Evolutionary conservation across 2,888 invertebrate species (phyloP).

Genomic region (Orchesella flavescens): DNA sequence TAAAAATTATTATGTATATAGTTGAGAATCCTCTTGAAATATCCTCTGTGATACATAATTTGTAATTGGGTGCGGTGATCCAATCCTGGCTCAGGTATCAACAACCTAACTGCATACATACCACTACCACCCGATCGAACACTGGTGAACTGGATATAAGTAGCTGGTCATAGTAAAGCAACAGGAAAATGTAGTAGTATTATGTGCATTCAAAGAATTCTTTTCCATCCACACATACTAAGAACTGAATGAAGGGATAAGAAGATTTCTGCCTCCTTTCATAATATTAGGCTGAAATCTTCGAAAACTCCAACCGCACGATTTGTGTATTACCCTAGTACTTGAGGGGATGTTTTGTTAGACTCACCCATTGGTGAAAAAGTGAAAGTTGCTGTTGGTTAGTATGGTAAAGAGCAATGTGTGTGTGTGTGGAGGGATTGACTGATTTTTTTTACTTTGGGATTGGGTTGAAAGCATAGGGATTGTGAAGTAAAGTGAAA

Average conservation of each 20-base stretch:
- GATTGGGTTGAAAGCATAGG: slow-evolving; percentile 18
- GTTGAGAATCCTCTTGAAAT: no score
- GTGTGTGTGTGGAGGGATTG: neutral
- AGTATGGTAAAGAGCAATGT: no score
- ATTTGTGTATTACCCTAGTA: no score
- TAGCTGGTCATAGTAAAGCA: no score
- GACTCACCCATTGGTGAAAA: neutral
- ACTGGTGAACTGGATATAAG: no score
- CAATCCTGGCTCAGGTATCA: no score
- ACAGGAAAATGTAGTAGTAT: no score
- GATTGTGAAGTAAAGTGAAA: slow-evolving; percentile 28
- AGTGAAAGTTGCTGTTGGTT: neutral
- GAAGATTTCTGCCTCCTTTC: neutral
- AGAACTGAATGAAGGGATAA: neutral
- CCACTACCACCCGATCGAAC: no score
- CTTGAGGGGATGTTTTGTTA: neutral
- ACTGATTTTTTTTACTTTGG: neutral
- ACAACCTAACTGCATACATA: no score
- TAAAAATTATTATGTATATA: no score
- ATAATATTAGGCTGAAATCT: neutral
- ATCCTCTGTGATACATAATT: no score
- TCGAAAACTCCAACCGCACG: neutral
- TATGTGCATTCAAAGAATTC: neutral
- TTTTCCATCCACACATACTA: neutral
- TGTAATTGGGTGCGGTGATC: no score